Evolutionary conservation across 2,888 invertebrate genomes (phyloP).

Genomic region (Augiades crinisus): DNA sequence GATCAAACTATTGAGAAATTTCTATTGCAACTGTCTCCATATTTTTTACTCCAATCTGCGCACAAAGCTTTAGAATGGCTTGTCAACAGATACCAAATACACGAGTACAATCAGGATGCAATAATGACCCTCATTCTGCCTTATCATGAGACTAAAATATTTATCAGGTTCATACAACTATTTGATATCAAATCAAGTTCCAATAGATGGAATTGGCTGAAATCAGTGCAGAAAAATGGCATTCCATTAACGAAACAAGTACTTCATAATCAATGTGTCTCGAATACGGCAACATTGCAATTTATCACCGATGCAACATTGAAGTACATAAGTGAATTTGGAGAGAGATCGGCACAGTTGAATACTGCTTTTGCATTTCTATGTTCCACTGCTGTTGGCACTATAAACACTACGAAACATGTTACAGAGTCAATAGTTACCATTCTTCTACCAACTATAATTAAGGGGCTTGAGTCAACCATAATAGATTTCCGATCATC

Average conservation of each 20-base stretch:
- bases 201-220: slow-evolving; percentile 90
- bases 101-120: slow-evolving; percentile 92
- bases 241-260: slow-evolving; percentile 86
- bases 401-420: slow-evolving; percentile 79
- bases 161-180: slow-evolving; percentile 90
- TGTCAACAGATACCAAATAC: slow-evolving; percentile 92
- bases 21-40: slow-evolving; percentile 91
- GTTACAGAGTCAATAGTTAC: slow-evolving; percentile 85
- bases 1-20: slow-evolving; percentile 89
- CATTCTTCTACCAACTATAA: slow-evolving; percentile 85
- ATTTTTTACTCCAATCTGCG: slow-evolving; percentile 89
- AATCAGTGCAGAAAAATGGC: slow-evolving; percentile 87
- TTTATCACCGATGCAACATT: slow-evolving; percentile 55
- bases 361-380: slow-evolving; percentile 91
- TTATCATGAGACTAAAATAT: slow-evolving; percentile 95
- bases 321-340: slow-evolving; percentile 81
- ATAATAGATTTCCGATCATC: slow-evolving; percentile 87
- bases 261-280: slow-evolving; percentile 87
- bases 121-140: slow-evolving; percentile 92
- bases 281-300: slow-evolving; percentile 58
- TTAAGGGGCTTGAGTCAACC: slow-evolving; percentile 85
- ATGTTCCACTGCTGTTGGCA: slow-evolving; percentile 87
- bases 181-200: slow-evolving; percentile 82
- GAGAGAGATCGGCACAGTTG: slow-evolving; percentile 80
- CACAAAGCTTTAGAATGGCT: slow-evolving; percentile 98